A percentile compares a stretch with the other conserved stretches of the same genome.
These are phyloP conservation scores for Dipodomys spectabilis DNA, from an alignment of 2,113 vertebrate species.

Conservation along the genomic window DNA sequence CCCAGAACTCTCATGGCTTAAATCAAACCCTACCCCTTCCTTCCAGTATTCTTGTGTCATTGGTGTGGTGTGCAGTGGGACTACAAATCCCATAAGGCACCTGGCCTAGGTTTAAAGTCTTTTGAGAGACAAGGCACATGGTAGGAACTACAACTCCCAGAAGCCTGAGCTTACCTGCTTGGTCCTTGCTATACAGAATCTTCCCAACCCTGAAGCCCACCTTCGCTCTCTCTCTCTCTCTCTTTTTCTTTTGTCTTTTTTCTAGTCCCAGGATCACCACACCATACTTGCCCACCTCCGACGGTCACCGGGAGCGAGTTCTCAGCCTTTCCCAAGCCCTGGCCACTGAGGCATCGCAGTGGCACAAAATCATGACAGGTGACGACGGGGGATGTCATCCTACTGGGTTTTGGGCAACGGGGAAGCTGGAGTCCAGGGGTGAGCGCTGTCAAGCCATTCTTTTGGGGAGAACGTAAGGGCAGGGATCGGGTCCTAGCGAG, in stretches of 20 bases:
- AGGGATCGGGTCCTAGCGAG: neutral
- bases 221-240: neutral
- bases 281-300: conserved; percentile 22
- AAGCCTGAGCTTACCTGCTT: rapidly evolving
- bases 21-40: no score
- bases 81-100: neutral
- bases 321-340: conserved; percentile 84
- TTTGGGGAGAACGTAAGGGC: neutral
- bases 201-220: no score
- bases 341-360: conserved; percentile 80
- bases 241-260: no score
- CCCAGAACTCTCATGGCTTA: neutral
- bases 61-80: neutral
- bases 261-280: conserved; percentile 60
- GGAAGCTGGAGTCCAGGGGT: neutral
- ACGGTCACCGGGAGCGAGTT: conserved; percentile 80
- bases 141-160: conserved; percentile 42
- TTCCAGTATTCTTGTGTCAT: neutral
- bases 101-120: no score
- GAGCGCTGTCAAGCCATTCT: no score
- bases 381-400: neutral
- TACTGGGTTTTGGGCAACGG: neutral
- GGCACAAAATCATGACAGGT: conserved; percentile 79
- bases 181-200: rapidly evolving
- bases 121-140: neutral